These are phyloP conservation scores for Bombyx mandarina DNA, from an alignment of 1,140 invertebrate genomes.

Conservation along the genomic window DNA sequence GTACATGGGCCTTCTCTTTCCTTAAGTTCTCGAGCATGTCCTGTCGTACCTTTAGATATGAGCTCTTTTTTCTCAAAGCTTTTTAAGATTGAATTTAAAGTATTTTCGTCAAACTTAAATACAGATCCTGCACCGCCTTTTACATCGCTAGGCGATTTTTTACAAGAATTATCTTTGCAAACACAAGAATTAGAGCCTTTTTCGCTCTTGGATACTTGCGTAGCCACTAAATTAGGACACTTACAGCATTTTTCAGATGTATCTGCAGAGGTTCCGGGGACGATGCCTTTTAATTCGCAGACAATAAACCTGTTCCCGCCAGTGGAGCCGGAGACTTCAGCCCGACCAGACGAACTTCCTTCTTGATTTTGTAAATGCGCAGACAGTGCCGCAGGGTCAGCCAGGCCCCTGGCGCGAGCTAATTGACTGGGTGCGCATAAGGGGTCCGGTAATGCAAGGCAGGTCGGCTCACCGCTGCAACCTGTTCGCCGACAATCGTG, in stretches of 20 bases:
- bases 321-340: conserved; percentile 18
- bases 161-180: too few species aligned
- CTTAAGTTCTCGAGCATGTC: conserved; percentile 18
- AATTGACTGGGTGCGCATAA: conserved; percentile 74
- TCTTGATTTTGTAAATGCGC: conserved; percentile 31
- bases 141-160: background rate
- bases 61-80: conserved; percentile 38
- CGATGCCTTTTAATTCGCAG: conserved; percentile 52
- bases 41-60: conserved; percentile 16
- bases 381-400: conserved; percentile 43
- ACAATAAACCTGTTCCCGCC: conserved; percentile 52
- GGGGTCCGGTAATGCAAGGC: conserved; percentile 77
- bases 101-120: conserved; percentile 34
- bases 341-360: conserved; percentile 18
- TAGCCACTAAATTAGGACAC: conserved; percentile 20
- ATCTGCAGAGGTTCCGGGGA: conserved; percentile 25
- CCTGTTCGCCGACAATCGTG: conserved; percentile 79
- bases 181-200: too few species aligned
- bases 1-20: conserved; percentile 35
- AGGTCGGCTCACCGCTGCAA: conserved; percentile 78
- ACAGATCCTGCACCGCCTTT: conserved; percentile 14
- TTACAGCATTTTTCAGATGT: conserved; percentile 48
- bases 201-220: too few species aligned
- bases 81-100: conserved; percentile 26
- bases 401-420: conserved; percentile 50